Evolutionary conservation across 2,888 invertebrate genomes (phyloP).

Genomic region (Sphaerophoria rueppellii): DNA sequence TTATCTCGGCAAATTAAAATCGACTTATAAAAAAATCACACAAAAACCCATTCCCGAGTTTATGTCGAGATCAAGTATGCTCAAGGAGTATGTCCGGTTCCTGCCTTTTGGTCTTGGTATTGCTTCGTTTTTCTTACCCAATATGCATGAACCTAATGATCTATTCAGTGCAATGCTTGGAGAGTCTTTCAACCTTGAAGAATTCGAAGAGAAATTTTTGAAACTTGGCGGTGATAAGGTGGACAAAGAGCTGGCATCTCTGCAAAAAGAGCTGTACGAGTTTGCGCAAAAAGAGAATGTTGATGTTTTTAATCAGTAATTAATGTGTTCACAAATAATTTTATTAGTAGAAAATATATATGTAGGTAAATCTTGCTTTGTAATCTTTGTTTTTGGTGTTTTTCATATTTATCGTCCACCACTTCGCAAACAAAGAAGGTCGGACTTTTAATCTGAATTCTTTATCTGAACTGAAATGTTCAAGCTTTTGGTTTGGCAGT

Average conservation of each 20-base stretch:
- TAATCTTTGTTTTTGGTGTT: too few relatives aligned
- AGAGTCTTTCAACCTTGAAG: conserved; percentile 53
- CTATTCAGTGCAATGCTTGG: conserved; percentile 68
- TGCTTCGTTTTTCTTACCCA: conserved; percentile 76
- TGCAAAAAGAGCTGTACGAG: conserved; percentile 78
- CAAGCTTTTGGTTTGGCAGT: too few relatives aligned
- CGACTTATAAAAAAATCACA: conserved; percentile 67
- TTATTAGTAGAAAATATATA: not conserved
- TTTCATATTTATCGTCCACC: too few relatives aligned
- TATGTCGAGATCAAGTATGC: conserved; percentile 76
- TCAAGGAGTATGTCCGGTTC: conserved; percentile 78
- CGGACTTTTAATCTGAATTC: too few relatives aligned
- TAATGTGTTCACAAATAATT: conserved; percentile 2
- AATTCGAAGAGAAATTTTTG: conserved; percentile 69
- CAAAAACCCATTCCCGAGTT: conserved; percentile 75
- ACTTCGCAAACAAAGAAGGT: too few relatives aligned
- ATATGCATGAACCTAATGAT: conserved; percentile 75
- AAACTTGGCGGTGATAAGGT: conserved; percentile 78
- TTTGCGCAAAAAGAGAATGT: conserved; percentile 75
- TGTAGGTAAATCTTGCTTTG: not conserved
- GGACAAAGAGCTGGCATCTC: conserved; percentile 78
- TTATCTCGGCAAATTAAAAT: conserved; percentile 77
- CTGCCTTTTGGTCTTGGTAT: conserved; percentile 77
- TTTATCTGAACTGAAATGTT: too few relatives aligned
- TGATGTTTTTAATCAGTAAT: conserved; percentile 74